Conservation (phyloP, 2,888 invertebrate species). For the Eilema griseolum region DNA sequence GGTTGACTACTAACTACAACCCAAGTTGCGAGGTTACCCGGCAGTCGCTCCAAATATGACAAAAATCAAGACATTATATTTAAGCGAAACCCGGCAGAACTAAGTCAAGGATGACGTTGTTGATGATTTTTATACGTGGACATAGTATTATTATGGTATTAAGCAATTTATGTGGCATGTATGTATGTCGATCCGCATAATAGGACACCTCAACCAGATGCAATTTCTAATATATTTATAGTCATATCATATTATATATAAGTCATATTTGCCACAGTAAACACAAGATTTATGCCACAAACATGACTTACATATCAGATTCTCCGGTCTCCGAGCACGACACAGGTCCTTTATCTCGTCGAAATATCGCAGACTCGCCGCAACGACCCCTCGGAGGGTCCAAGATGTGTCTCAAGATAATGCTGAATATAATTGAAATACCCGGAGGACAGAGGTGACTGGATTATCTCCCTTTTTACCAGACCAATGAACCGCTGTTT, state of each 20-base stretch:
- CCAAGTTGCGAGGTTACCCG: too few relatives aligned
- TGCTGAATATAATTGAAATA: constrained; percentile 70
- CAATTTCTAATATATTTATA: neutral
- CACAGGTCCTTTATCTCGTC: constrained; percentile 56
- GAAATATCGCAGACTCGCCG: constrained; percentile 66
- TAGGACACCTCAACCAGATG: too few relatives aligned
- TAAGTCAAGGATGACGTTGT: too few relatives aligned
- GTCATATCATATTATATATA: too few relatives aligned
- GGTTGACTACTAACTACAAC: too few relatives aligned
- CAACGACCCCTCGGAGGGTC: constrained; percentile 40
- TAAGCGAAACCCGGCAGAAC: too few relatives aligned
- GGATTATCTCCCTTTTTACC: constrained; percentile 43
- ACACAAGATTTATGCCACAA: constrained; percentile 36
- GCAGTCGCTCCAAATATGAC: too few relatives aligned
- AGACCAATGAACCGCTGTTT: constrained; percentile 34
- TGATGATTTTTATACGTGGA: too few relatives aligned
- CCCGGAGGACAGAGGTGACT: constrained; percentile 30
- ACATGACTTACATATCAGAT: constrained; percentile 33
- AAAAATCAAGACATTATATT: too few relatives aligned
- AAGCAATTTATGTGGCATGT: too few relatives aligned
- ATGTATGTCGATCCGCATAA: too few relatives aligned
- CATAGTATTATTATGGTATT: too few relatives aligned
- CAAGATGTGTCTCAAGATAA: constrained; percentile 61
- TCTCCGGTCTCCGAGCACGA: constrained; percentile 31
- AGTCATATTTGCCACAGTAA: constrained; percentile 19